A percentile compares a stretch with the other conserved stretches of the same genome.
phyloP scores from a whole-genome alignment of 2,888 invertebrate species.

The Eristalis pertinax region DNA sequence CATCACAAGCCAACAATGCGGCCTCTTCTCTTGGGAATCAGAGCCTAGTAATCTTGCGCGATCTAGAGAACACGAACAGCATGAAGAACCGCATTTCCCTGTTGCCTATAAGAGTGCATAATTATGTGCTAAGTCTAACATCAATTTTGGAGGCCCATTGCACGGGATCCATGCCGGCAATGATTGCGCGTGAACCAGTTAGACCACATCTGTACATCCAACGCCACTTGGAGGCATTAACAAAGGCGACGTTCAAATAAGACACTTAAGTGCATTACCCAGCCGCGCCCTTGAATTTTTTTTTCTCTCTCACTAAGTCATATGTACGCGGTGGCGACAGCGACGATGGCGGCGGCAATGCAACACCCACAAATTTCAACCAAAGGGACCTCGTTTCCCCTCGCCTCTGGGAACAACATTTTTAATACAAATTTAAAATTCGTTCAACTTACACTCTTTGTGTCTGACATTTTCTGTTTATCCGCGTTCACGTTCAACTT shows the following conservation, averaged over 20 bases:
- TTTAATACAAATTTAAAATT: not conserved
- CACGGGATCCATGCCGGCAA: not conserved
- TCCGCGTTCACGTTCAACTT: constrained; percentile 26
- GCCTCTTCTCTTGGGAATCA: not conserved
- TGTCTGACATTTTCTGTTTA: constrained; percentile 67
- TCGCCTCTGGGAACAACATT: not conserved
- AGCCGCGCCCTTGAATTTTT: constrained; percentile 69
- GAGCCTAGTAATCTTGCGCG: not conserved
- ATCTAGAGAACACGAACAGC: not conserved
- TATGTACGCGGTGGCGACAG: not conserved
- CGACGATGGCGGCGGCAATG: constrained; percentile 33
- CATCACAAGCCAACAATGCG: constrained; percentile 10
- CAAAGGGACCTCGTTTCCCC: constrained; percentile 5
- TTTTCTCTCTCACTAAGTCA: not conserved
- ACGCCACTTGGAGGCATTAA: not conserved
- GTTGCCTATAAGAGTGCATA: too few species aligned
- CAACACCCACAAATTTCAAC: not conserved
- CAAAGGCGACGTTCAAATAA: constrained; percentile 14
- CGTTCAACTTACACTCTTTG: constrained; percentile 61
- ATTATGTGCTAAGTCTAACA: too few species aligned
- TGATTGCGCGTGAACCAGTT: not conserved
- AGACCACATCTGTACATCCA: not conserved
- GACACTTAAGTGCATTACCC: constrained; percentile 51
- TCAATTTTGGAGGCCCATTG: too few species aligned
- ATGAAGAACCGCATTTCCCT: too few species aligned